Evolutionary conservation across 2,888 invertebrate genomes (phyloP), one percentile per base, ranked within the genome.

Genomic region (Dicranocentrus wangi): DNA sequence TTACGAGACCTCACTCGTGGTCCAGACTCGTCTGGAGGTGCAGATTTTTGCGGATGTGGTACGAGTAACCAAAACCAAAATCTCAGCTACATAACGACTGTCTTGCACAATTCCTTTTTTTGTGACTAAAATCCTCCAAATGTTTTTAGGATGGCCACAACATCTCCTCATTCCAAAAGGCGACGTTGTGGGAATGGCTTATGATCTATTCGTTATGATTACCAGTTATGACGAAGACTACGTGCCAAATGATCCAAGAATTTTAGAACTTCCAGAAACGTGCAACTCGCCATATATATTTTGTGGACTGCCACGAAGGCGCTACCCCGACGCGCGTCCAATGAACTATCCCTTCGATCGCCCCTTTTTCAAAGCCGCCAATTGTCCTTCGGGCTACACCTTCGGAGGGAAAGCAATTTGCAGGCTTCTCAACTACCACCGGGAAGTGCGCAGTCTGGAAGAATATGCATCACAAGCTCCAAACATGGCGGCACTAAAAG

Each of bases 101-200:
- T n/a, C n/a, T n/a, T n/a, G n/a, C n/a, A n/a, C n/a, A n/a, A n/a
- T n/a, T n/a, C n/a, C n/a, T n/a, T n/a, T n/a, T 32, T 32, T 32
- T 32, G 2, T 47, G 8, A 47, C 15, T 27, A 19, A 27, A 43
- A 42, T 51, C 13, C 21, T 27, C 51, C n/a, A 17, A 32, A 32
- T 66, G 5, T 58, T 2, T 23, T 17, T 15, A 76, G 68, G 87
- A 39, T 95, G 95, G 94, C 95, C 95, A 0, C 93, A 94, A 82
- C 94, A 95, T 88, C 91, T 95, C 91, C 90, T 95, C 8, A 86
- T 94, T 47, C 93, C 0, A 93, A 92, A 89, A 95, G 95, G 2
- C 92, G 88, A 8, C 87, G 90, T 0, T 90, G 91, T 84, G 77
- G 95, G 95, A 28, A 80, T 82, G 82, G 60, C 70, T 10, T 83